Conservation (phyloP, 2,888 invertebrate genomes). For the Leucoma salicis region DNA sequence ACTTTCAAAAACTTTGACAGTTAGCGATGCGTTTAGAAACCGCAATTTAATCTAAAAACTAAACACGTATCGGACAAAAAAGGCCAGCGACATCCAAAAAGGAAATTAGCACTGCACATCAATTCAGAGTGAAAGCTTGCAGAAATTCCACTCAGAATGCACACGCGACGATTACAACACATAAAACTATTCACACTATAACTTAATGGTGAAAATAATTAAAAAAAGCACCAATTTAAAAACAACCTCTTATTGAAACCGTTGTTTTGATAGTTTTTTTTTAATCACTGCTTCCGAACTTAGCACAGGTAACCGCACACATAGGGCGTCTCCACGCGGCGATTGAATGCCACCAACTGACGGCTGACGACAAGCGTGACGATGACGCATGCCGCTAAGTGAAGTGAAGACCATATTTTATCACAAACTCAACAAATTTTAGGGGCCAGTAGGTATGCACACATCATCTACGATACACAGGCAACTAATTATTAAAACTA, state of each 20-base stretch:
- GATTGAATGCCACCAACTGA: slow-evolving; percentile 27
- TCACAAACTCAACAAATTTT: slow-evolving; percentile 17
- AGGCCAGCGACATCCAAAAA: slow-evolving; percentile 28
- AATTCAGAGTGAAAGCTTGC: slow-evolving; percentile 30
- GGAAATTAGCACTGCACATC: slow-evolving; percentile 30
- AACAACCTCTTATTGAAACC: slow-evolving; percentile 7
- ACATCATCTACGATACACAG: too few species aligned
- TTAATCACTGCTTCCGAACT: slow-evolving; percentile 27
- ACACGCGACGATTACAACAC: slow-evolving; percentile 10
- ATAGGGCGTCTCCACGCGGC: slow-evolving; percentile 23
- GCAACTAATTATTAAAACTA: too few species aligned
- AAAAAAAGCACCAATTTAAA: neutral
- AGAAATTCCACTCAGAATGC: slow-evolving; percentile 19
- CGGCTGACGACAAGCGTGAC: neutral
- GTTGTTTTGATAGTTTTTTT: neutral
- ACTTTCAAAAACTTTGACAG: neutral
- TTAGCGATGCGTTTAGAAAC: slow-evolving; percentile 7
- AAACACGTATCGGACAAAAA: slow-evolving; percentile 13
- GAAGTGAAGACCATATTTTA: slow-evolving; percentile 13
- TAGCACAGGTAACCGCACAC: slow-evolving; percentile 18
- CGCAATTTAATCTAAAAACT: slow-evolving; percentile 3
- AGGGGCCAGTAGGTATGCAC: slow-evolving; percentile 21
- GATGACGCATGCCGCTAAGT: neutral
- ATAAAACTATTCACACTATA: slow-evolving; percentile 16
- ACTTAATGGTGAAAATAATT: slow-evolving; percentile 2